phyloP scores from a whole-genome alignment of 2,113 vertebrate species.

The Charadrius vociferus region DNA sequence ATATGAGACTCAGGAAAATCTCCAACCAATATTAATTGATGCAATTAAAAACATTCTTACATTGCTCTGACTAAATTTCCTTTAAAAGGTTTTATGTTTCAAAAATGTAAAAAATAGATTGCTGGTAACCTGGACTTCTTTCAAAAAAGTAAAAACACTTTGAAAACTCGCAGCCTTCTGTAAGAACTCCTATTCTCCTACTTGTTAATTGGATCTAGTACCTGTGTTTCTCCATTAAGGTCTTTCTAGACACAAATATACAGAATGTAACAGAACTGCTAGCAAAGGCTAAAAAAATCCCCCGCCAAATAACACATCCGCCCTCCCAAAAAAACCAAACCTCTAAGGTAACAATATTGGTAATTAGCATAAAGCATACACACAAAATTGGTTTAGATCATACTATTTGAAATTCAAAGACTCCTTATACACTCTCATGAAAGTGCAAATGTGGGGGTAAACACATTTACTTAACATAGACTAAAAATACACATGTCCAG shows the following conservation, averaged over 20 bases:
- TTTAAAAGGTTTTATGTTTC: background rate
- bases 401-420: background rate
- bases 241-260: background rate
- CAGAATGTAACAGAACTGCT: background rate
- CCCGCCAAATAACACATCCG: background rate
- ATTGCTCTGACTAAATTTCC: background rate
- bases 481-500: background rate
- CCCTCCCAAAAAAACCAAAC: background rate
- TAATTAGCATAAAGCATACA: background rate
- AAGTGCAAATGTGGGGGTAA: background rate
- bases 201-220: background rate
- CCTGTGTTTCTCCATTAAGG: background rate
- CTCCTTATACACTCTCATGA: background rate
- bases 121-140: background rate
- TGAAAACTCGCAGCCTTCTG: background rate
- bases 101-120: background rate
- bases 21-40: background rate
- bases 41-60: background rate
- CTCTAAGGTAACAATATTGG: background rate
- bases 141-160: background rate
- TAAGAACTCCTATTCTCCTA: background rate
- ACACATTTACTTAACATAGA: background rate
- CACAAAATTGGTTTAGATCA: background rate
- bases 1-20: background rate
- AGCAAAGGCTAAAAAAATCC: background rate